Base-by-base conservation (phyloP, 2,113 vertebrate genomes). In the Passer montanus region DNA sequence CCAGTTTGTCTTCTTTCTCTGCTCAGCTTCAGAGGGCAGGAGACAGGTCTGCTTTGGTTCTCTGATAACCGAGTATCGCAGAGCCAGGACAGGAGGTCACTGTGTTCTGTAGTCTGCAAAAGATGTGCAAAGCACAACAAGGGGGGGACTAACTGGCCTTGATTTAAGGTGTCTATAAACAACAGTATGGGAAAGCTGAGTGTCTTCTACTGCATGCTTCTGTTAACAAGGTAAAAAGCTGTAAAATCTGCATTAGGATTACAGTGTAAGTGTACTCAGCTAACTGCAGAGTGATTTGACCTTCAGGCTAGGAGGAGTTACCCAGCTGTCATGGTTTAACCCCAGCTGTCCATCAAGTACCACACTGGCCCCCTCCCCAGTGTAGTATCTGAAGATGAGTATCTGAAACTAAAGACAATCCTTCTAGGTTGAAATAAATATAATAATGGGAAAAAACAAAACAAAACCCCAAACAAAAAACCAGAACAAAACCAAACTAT, bases 311-410 rank as follows among this genome's bases (percentile, higher is more conserved):
- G 37, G 33, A 44, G 62, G 60, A 86, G 35, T 20, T 72, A 21
- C 56, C 33, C 18, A 37, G n/a, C 30, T 56, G 35, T 21, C 30
- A 20, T 28, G 37, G 44, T 33, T 50, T 58, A 66, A 58, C 19
- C 30, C n/a, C 75, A 58, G 31, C 35, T 49, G 10, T 53, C 47
- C 44, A 19, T 35, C 30, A 30, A 55, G 21, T 22, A 55, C 30
- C 30, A 31, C 4, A 9, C 31, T 63, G 31, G 8, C 41, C 2
- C 5, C 2, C 9, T 33, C 15, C 22, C 26, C 0, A 0, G 26
- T 16, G 35, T 37, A 37, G 35, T 37, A 37, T 37, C 35, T 37
- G 35, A 76, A 56, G 31, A 50, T 10, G 21, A 77, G 10, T 63
- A 77, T 50, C 19, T 56, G 56, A 63, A 77, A 63, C 22, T 50